phyloP scores from a whole-genome alignment of 2,797 vertebrate species.

The Austrolebias charrua region DNA sequence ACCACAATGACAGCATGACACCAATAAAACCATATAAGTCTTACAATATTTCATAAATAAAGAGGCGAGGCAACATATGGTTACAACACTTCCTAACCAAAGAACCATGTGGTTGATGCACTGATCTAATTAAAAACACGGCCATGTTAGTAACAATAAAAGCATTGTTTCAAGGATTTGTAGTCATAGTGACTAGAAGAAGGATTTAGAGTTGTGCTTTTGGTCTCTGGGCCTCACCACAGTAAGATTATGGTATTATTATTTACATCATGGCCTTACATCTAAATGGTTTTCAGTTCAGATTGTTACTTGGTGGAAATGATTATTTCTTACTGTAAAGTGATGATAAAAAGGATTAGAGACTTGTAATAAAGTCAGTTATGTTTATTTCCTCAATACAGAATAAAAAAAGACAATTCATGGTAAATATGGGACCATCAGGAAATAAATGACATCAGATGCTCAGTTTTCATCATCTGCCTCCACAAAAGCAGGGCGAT shows the following conservation, averaged over 20 bases:
- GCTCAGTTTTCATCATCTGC: too few species aligned
- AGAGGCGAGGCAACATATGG: not conserved
- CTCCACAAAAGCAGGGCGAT: too few species aligned
- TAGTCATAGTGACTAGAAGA: conserved; percentile 46
- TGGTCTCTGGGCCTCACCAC: not conserved
- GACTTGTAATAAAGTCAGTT: not conserved
- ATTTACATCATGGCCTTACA: not conserved
- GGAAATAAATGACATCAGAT: not conserved
- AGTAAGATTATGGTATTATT: not conserved
- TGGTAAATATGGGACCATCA: not conserved
- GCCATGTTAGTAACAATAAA: conserved; percentile 52
- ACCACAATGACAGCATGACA: not conserved
- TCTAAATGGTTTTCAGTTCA: not conserved
- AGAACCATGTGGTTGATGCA: conserved; percentile 8
- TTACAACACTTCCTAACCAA: not conserved
- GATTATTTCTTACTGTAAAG: too few species aligned
- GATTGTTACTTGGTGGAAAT: too few species aligned
- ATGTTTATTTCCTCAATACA: not conserved
- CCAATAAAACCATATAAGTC: not conserved
- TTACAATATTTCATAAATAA: not conserved
- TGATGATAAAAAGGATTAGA: too few species aligned
- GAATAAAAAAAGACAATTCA: too few species aligned
- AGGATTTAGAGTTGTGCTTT: conserved; percentile 51
- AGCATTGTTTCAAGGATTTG: conserved; percentile 65
- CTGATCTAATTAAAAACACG: conserved; percentile 19